phyloP scores from a whole-genome alignment of 2,888 invertebrate species.

The Idaea straminata region DNA sequence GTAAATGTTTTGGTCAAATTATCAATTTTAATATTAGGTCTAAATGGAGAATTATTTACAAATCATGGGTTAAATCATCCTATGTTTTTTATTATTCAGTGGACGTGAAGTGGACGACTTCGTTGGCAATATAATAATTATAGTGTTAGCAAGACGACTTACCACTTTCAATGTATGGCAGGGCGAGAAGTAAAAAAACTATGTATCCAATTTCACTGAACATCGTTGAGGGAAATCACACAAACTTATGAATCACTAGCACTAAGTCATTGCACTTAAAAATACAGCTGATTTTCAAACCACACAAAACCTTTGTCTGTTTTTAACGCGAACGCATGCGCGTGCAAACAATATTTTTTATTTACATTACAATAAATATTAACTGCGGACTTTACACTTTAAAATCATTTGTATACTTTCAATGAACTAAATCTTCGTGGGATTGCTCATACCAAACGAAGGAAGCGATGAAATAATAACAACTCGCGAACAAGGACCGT shows the following conservation, averaged over 20 bases:
- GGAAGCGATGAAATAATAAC: slow-evolving; percentile 65
- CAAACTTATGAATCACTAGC: slow-evolving; percentile 73
- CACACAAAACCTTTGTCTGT: slow-evolving; percentile 83
- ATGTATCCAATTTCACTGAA: slow-evolving; percentile 84
- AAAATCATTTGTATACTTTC: slow-evolving; percentile 14
- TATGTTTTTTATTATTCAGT: slow-evolving; percentile 8
- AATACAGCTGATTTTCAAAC: slow-evolving; percentile 81
- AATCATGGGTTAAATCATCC: background rate
- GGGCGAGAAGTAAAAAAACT: slow-evolving; percentile 83
- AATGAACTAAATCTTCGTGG: slow-evolving; percentile 42
- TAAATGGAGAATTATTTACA: background rate
- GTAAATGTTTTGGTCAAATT: background rate
- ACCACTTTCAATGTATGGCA: slow-evolving; percentile 87
- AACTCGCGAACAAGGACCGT: slow-evolving; percentile 42
- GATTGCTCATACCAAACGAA: slow-evolving; percentile 43
- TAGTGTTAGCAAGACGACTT: slow-evolving; percentile 51
- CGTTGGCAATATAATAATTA: slow-evolving; percentile 23
- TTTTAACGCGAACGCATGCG: slow-evolving; percentile 80
- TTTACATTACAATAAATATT: slow-evolving; percentile 73
- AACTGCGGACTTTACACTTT: slow-evolving; percentile 42
- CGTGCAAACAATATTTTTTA: slow-evolving; percentile 76
- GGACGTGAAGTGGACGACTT: slow-evolving; percentile 19
- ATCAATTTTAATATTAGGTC: background rate
- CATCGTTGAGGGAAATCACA: slow-evolving; percentile 77
- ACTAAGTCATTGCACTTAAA: slow-evolving; percentile 78